phyloP scores from a whole-genome alignment of 1,140 invertebrate species.

The Drosophila melanica region DNA sequence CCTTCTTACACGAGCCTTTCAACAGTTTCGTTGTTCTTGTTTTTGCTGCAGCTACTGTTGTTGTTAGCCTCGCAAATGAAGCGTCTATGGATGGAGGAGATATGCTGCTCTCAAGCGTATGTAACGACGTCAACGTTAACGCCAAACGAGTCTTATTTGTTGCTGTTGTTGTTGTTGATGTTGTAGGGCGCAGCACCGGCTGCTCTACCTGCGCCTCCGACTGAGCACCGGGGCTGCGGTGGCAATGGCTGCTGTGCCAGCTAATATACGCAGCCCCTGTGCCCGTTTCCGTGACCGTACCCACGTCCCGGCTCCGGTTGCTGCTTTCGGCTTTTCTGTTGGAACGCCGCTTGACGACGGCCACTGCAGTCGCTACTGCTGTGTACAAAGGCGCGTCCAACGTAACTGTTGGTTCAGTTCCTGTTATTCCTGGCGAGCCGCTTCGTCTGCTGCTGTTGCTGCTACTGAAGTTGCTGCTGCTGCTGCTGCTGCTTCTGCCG shows the following conservation, averaged over 20 bases:
- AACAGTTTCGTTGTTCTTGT: conserved; percentile 54
- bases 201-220: conserved; percentile 56
- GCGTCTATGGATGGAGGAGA: conserved; percentile 60
- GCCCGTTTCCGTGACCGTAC: conserved; percentile 67
- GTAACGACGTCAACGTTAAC: conserved; percentile 44
- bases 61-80: conserved; percentile 44
- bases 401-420: conserved; percentile 25
- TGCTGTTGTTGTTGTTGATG: conserved; percentile 18
- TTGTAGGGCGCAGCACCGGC: conserved; percentile 21
- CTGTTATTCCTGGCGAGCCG: not conserved
- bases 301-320: conserved; percentile 36
- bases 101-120: conserved; percentile 58
- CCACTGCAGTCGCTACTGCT: conserved; percentile 34
- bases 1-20: conserved; percentile 32
- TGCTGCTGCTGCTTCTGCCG: conserved; percentile 7
- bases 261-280: conserved; percentile 80
- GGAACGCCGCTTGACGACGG: conserved; percentile 25
- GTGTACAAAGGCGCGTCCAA: conserved; percentile 33
- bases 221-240: conserved; percentile 79
- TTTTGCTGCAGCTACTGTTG: conserved; percentile 25
- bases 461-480: conserved; percentile 32
- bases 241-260: conserved; percentile 80
- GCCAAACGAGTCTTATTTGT: conserved; percentile 42
- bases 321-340: conserved; percentile 27
- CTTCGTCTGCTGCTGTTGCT: conserved; percentile 18